Percentiles rank a stretch among this genome's conserved stretches.
These are phyloP conservation scores for Stratiomys singularior DNA, from an alignment of 2,888 invertebrate species.

Conservation along the genomic window DNA sequence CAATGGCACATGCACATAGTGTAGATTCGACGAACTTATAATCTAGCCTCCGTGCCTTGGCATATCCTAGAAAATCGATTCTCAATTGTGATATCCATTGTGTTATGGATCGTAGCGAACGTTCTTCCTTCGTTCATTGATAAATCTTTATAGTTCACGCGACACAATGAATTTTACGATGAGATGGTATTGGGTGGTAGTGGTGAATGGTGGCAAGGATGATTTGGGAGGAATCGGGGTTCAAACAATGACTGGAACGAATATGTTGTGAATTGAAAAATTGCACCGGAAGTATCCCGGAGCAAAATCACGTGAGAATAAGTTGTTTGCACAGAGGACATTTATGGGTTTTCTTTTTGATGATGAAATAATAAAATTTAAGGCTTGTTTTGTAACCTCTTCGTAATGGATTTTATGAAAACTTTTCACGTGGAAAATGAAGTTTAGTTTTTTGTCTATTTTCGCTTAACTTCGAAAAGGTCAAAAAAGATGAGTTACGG, in stretches of 20 bases:
- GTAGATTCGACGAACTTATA: neutral
- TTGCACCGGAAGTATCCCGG: neutral
- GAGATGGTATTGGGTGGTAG: neutral
- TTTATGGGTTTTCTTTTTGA: too few species aligned
- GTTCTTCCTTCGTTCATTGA: neutral
- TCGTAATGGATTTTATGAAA: too few species aligned
- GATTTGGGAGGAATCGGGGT: neutral
- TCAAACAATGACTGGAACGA: neutral
- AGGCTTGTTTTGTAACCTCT: too few species aligned
- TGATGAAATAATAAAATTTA: too few species aligned
- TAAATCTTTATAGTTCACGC: conserved; percentile 8
- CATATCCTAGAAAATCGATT: neutral
- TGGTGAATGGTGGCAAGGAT: neutral
- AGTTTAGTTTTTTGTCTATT: too few species aligned
- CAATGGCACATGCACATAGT: neutral
- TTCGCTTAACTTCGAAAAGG: too few species aligned
- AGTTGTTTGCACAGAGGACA: too few species aligned
- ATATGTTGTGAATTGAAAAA: neutral
- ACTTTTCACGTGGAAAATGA: too few species aligned
- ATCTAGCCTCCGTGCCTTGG: neutral
- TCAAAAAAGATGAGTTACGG: too few species aligned
- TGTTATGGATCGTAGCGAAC: neutral
- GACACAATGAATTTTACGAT: neutral
- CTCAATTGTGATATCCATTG: neutral
- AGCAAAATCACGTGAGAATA: too few species aligned